These are phyloP conservation scores for Coenonympha arcania DNA, from an alignment of 2,888 invertebrate species.

Conservation along the genomic window DNA sequence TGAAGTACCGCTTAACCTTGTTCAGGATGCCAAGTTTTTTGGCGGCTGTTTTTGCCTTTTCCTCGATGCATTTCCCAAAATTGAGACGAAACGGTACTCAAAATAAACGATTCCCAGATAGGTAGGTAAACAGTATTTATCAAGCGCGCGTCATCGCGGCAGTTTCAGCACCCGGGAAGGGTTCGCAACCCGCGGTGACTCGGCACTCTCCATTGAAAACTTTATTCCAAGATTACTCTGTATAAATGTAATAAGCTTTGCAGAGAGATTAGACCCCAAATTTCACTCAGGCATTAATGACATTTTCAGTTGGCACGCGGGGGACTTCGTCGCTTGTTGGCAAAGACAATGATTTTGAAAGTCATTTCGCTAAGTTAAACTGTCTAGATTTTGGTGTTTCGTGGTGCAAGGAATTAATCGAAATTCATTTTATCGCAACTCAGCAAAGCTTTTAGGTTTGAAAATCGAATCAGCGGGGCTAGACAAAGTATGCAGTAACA, in stretches of 20 bases:
- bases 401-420: conserved; percentile 23
- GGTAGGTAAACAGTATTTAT: conserved; percentile 13
- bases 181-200: conserved; percentile 70
- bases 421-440: conserved; percentile 21
- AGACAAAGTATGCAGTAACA: neutral
- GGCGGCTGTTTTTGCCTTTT: too few relatives aligned
- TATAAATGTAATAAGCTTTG: conserved; percentile 75
- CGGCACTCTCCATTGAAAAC: conserved; percentile 72
- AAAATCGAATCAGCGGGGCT: too few relatives aligned
- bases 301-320: conserved; percentile 67
- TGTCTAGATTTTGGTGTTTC: conserved; percentile 28
- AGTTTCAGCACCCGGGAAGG: conserved; percentile 66
- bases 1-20: too few relatives aligned
- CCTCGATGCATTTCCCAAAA: too few relatives aligned
- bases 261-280: conserved; percentile 72
- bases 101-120: neutral
- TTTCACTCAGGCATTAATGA: conserved; percentile 74
- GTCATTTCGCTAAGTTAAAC: conserved; percentile 55
- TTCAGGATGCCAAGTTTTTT: too few relatives aligned
- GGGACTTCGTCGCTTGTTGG: conserved; percentile 48
- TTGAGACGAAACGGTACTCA: too few relatives aligned
- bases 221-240: conserved; percentile 73
- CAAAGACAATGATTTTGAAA: conserved; percentile 70
- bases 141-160: conserved; percentile 34
- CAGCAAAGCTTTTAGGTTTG: neutral